phyloP scores from a whole-genome alignment of 2,888 invertebrate genomes.

The Drosophila picticornis region DNA sequence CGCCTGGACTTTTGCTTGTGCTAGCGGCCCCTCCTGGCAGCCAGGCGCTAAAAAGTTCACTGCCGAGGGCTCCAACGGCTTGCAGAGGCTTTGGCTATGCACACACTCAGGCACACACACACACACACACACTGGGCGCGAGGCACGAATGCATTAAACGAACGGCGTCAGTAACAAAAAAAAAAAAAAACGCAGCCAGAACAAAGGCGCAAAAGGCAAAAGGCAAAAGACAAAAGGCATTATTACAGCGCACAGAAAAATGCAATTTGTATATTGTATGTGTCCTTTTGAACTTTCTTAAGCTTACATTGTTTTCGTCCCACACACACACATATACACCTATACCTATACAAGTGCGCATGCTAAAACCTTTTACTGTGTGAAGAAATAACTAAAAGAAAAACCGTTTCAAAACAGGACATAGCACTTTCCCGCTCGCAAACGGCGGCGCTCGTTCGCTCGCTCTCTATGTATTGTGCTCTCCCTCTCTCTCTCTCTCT shows the following conservation, averaged over 20 bases:
- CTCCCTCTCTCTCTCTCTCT: slow-evolving; percentile 16
- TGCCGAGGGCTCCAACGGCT: slow-evolving; percentile 69
- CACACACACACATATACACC: slow-evolving; percentile 20
- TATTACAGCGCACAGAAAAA: slow-evolving; percentile 60
- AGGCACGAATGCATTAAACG: slow-evolving; percentile 46
- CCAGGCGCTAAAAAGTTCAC: slow-evolving; percentile 69
- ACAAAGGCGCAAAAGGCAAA: slow-evolving; percentile 21
- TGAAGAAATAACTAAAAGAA: slow-evolving; percentile 37
- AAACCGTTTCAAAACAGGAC: slow-evolving; percentile 44
- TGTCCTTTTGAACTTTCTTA: slow-evolving; percentile 54
- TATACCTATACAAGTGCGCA: neutral
- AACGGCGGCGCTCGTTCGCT: slow-evolving; percentile 22
- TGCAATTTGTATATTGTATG: slow-evolving; percentile 72
- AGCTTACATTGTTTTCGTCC: slow-evolving; percentile 59
- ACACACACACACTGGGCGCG: slow-evolving; percentile 16
- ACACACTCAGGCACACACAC: slow-evolving; percentile 25
- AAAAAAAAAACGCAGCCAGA: slow-evolving; percentile 20
- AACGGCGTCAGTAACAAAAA: slow-evolving; percentile 4
- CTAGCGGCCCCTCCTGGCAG: slow-evolving; percentile 57
- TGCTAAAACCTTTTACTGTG: slow-evolving; percentile 26
- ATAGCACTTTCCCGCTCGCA: slow-evolving; percentile 24
- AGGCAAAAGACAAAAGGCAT: slow-evolving; percentile 25
- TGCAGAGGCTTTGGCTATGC: slow-evolving; percentile 37
- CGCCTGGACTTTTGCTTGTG: slow-evolving; percentile 17
- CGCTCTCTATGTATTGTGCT: slow-evolving; percentile 7